These are phyloP conservation scores for Myiagra hebetior DNA, from an alignment of 2,113 vertebrate genomes.

Conservation along the genomic window DNA sequence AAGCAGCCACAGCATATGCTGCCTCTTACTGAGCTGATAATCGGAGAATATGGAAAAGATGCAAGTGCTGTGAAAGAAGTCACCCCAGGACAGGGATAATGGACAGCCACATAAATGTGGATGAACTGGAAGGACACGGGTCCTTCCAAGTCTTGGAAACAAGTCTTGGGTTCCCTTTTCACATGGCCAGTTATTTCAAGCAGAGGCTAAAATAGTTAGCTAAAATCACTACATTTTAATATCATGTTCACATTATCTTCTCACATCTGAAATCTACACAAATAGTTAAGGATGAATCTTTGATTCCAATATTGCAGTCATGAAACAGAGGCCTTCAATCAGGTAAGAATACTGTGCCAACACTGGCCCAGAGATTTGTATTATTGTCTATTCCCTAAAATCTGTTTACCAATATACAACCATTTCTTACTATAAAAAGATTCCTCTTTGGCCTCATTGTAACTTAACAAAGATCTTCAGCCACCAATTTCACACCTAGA, in stretches of 20 bases:
- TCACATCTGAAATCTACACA: neutral
- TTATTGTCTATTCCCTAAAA: neutral
- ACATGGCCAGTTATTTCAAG: neutral
- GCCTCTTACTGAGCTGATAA: neutral
- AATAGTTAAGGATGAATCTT: neutral
- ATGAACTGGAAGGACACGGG: neutral
- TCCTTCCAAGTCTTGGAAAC: too few relatives aligned
- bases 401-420: neutral
- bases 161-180: neutral
- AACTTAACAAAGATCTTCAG: neutral
- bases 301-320: neutral
- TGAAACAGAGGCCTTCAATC: neutral
- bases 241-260: neutral
- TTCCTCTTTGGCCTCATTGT: neutral
- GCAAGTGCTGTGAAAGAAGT: neutral
- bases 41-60: neutral
- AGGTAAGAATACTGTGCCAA: neutral
- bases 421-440: neutral
- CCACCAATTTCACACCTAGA: neutral
- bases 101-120: fast-evolving
- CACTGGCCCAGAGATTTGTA: neutral
- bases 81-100: neutral
- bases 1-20: neutral
- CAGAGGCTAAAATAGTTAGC: neutral
- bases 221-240: neutral